These are phyloP conservation scores for Myripristis murdjan DNA, from an alignment of 2,797 vertebrate genomes.

Conservation along the genomic window DNA sequence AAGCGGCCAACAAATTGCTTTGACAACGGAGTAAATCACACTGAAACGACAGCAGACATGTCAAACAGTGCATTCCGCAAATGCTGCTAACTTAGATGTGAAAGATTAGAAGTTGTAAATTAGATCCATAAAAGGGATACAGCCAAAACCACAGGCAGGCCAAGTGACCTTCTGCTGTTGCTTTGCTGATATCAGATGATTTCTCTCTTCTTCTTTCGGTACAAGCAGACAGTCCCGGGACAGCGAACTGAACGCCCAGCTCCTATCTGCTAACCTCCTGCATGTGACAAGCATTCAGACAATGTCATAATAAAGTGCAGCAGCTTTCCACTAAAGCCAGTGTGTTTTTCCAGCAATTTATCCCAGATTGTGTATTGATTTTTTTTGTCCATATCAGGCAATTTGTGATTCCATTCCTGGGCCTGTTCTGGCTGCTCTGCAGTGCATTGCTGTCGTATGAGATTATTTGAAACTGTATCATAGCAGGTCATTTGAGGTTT, in stretches of 20 bases:
- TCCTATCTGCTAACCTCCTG: not conserved
- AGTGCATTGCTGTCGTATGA: not conserved
- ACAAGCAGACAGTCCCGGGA: not conserved
- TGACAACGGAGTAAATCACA: slow-evolving; percentile 4
- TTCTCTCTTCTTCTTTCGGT: slow-evolving; percentile 2
- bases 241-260: not conserved
- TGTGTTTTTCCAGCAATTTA: not conserved
- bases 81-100: slow-evolving; percentile 36
- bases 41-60: slow-evolving; percentile 11
- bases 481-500: slow-evolving; percentile 9
- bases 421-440: not conserved
- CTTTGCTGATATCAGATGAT: slow-evolving; percentile 6
- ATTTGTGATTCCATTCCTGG: no score
- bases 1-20: slow-evolving; percentile 23
- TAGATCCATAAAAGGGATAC: slow-evolving; percentile 22
- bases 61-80: slow-evolving; percentile 30
- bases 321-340: not conserved
- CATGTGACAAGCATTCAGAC: not conserved
- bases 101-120: slow-evolving; percentile 25
- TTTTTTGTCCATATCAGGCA: no score
- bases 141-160: not conserved
- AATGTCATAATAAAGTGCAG: not conserved
- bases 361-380: not conserved
- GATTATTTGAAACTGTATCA: not conserved
- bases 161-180: slow-evolving; percentile 20